Evolutionary conservation across 2,113 vertebrate species (phyloP), one percentile per base, ranked within the genome.

Genomic region (Colinus virginianus): DNA sequence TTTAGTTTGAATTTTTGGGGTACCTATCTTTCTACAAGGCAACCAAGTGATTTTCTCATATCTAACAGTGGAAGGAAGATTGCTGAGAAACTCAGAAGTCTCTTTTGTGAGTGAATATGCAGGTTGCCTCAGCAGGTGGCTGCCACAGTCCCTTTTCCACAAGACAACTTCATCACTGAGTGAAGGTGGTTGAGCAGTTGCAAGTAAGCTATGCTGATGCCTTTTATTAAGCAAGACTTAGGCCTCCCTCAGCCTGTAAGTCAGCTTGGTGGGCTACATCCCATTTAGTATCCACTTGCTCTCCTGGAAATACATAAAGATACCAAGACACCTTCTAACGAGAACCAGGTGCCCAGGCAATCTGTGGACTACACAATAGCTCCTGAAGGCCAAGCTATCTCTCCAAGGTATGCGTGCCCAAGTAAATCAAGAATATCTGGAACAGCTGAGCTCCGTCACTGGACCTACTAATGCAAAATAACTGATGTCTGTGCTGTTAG

Each of bases 61-160:
- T 13, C 55, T 32, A 51, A 26, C 20, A 32, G 48, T 9, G 40
- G 51, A 71, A 46, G 28, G 81, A 61, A 55, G 21, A 15, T 59
- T 32, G 45, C 51, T 87, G 70, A 71, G 78, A 68, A 53, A 2
- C 4, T 53, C 46, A 53, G 45, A 55, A 49, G 40, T 45, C 84
- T 23, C 13, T 71, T 89, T 63, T 20, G n/a, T 17, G 46, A 28
- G 21, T 40, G 68, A 88, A 69, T 91, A 79, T 14, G 49, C 63
- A 79, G 63, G 48, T 11, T 79, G 42, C 1, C 12, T 84, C 82
- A 46, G 38, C 6, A 55, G 21, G 34, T 36, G 43, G 6, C 11
- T 3, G 0, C 25, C 25, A 68, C 22, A 6, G 15, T 83, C 25
- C 15, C 8, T 36, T 62, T 26, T 45, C 40, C 2, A 1, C 46